Base-by-base conservation (phyloP, 2,797 vertebrate genomes). In the Chelonia mydas region DNA sequence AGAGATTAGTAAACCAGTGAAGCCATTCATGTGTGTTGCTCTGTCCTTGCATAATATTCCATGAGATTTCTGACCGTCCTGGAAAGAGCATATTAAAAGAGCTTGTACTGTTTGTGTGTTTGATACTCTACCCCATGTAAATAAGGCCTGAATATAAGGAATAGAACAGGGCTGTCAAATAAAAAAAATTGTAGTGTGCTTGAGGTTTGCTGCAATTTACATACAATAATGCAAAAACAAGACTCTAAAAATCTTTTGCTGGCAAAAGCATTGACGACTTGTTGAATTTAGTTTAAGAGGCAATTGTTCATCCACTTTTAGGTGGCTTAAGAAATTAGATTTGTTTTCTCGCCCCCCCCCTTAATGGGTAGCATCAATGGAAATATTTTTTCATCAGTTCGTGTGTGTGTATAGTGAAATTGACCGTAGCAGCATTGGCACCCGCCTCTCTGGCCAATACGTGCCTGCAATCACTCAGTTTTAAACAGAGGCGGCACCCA, bases 151-250 rank as follows among this genome's bases (percentile, higher is more conserved):
- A 55, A 41, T 27, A 53, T 61, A 23, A 51, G 47, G 50, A 65
- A 85, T 53, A 53, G 83, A 94, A 90, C 90, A 81, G 47, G 90
- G 96, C 96, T 89, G 89, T 95, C 79, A 91, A 89, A 93, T 85
- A 82, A 82, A 51, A 51, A 51, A 51, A 51, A 45, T 57, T 82
- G 13, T 27, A 82, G 12, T 37, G n/a, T 41, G 57, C 41, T 41
- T 41, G 41, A 41, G 41, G 41, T 41, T 41, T 41, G 41, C 81
- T 19, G 57, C 59, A 85, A 95, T 90, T 96, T 95, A 96, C 81
- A 72, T 68, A 53, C 68, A 80, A 90, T 93, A 94, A 95, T 88
- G 88, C 87, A 90, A 86, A 96, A 92, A 51, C 92, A 90, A 93
- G 94, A 6, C 88, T 91, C 91, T 91, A 27, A 27, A 27, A 59